Conservation (phyloP, 2,113 vertebrate genomes). For the Apus apus region DNA sequence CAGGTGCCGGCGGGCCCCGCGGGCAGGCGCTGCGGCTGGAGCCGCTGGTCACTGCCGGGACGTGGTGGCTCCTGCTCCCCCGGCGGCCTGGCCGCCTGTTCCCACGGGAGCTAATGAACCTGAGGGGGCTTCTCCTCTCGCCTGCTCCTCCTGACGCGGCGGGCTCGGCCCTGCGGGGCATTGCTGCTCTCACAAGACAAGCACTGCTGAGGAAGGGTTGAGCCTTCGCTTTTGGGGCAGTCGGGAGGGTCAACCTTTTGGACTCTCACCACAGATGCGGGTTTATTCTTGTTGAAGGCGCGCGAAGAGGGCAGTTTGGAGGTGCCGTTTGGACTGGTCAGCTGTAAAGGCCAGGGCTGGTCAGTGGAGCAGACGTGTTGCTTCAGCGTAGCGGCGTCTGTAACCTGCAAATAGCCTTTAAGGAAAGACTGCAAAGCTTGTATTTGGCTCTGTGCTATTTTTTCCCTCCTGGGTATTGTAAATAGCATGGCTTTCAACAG, state of each 20-base stretch:
- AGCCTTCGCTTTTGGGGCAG: accelerated
- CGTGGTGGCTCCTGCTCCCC: too few species aligned
- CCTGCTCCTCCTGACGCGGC: not conserved
- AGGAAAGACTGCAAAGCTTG: not conserved
- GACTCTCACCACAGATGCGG: too few species aligned
- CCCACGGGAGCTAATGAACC: not conserved
- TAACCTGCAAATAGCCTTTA: not conserved
- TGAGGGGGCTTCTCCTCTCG: not conserved
- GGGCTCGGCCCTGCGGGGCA: too few species aligned
- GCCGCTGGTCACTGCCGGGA: too few species aligned
- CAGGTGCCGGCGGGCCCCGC: too few species aligned
- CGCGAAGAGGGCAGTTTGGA: accelerated
- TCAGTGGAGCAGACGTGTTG: accelerated
- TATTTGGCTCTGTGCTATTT: not conserved
- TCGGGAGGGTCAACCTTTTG: not conserved
- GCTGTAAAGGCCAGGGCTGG: not conserved
- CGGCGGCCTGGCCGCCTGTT: accelerated
- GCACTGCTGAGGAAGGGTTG: not conserved
- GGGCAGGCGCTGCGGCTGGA: accelerated
- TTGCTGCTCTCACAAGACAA: not conserved
- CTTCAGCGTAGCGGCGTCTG: not conserved
- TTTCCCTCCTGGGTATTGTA: not conserved
- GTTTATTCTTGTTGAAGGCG: accelerated
- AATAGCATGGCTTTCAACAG: not conserved
- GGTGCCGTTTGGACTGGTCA: not conserved